A percentile compares a stretch with the other conserved stretches of the same genome.
Evolutionary conservation across 2,888 invertebrate genomes (phyloP).

Genomic region (Cephus rjabovi): DNA sequence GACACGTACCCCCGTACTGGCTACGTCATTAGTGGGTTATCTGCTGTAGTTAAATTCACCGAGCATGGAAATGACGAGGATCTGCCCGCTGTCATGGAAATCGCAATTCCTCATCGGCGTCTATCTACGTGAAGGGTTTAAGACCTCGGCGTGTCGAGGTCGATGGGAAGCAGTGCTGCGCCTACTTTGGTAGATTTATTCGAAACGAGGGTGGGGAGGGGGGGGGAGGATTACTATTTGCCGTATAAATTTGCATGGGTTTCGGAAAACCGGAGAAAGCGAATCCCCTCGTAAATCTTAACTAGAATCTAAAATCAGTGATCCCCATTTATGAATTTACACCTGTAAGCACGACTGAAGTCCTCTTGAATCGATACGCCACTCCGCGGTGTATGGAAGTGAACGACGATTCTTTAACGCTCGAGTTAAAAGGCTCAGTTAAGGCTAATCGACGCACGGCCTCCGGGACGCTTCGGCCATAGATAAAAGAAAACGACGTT

Average conservation of each 20-base stretch:
- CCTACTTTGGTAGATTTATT: conserved; percentile 46
- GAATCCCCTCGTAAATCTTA: conserved; percentile 47
- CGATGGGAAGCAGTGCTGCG: conserved; percentile 17
- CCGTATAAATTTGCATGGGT: conserved; percentile 53
- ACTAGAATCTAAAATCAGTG: conserved; percentile 44
- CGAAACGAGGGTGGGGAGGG: conserved; percentile 32
- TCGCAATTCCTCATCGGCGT: conserved; percentile 13
- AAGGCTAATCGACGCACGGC: not conserved
- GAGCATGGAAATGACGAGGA: not conserved
- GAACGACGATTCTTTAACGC: not conserved
- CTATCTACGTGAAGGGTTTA: conserved; percentile 32
- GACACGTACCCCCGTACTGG: not conserved
- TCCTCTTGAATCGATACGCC: not conserved
- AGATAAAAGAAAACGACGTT: not conserved
- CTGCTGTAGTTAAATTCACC: not conserved
- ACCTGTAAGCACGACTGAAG: conserved; percentile 29
- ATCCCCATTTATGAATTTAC: conserved; percentile 48
- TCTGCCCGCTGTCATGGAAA: not conserved
- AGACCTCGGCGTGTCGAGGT: conserved; percentile 33
- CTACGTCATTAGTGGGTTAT: not conserved
- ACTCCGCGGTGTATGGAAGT: not conserved
- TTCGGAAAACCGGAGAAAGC: conserved; percentile 24
- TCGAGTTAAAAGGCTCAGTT: not conserved
- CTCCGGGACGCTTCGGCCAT: not conserved
- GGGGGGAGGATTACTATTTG: conserved; percentile 46